Conservation (phyloP, 2,113 vertebrate genomes). For the Nothobranchius kuhntae region DNA sequence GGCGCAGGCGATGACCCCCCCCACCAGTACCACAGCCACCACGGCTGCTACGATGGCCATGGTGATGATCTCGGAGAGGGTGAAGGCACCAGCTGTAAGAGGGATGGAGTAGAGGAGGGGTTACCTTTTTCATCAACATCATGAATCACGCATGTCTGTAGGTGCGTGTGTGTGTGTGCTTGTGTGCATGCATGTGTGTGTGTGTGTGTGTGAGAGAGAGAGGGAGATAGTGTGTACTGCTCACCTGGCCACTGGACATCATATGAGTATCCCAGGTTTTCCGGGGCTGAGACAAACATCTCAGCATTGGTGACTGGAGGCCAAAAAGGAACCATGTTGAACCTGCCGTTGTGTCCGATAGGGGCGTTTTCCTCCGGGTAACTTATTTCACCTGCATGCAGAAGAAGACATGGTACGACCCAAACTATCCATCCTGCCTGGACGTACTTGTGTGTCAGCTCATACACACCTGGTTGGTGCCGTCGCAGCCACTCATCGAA, state of each 20-base stretch:
- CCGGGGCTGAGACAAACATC: constrained; percentile 91
- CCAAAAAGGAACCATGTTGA: constrained; percentile 98
- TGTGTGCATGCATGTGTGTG: constrained; percentile 3
- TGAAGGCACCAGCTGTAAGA: constrained; percentile 78
- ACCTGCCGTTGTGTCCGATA: constrained; percentile 92
- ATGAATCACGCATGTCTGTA: not conserved
- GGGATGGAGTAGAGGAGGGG: not conserved
- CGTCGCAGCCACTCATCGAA: constrained; percentile 95
- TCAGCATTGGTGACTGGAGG: constrained; percentile 91
- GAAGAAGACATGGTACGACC: not conserved
- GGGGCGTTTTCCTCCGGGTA: constrained; percentile 93
- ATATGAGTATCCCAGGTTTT: constrained; percentile 91
- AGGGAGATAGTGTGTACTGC: constrained; percentile 22
- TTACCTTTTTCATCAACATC: not conserved
- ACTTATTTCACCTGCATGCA: constrained; percentile 80
- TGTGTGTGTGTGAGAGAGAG: not conserved
- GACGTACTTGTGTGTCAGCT: not conserved
- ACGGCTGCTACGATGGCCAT: constrained; percentile 86
- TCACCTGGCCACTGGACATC: constrained; percentile 94
- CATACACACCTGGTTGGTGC: constrained; percentile 82
- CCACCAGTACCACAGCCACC: constrained; percentile 83
- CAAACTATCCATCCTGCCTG: not conserved
- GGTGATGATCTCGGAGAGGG: constrained; percentile 87
- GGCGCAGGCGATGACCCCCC: constrained; percentile 77
- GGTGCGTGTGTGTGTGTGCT: not conserved